Evolutionary conservation across 2,888 invertebrate species (phyloP).

Genomic region (Torymus auratus): DNA sequence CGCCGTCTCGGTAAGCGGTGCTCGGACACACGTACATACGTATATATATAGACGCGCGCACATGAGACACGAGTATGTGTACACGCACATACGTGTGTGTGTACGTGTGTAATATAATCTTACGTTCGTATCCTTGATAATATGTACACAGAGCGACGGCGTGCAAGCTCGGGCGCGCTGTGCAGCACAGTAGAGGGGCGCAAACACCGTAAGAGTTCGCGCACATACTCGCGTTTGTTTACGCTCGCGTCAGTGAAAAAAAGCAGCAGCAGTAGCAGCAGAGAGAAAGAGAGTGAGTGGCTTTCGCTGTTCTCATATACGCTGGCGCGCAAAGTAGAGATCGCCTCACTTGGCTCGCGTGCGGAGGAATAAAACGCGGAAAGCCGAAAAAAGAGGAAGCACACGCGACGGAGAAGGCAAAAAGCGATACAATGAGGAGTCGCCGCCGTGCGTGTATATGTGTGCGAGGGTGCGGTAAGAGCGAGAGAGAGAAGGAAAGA

Average conservation of each 20-base stretch:
- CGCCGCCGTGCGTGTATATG: neutral
- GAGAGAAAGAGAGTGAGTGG: neutral
- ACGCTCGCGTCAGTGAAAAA: neutral
- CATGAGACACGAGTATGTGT: neutral
- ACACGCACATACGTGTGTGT: neutral
- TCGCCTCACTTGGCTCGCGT: no score
- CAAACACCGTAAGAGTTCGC: no score
- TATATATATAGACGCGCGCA: neutral
- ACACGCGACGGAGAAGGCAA: neutral
- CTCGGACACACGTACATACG: constrained; percentile 4
- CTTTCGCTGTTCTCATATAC: no score
- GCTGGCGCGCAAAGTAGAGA: no score
- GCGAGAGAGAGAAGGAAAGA: neutral
- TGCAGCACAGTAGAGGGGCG: no score
- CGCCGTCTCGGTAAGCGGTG: constrained; percentile 19
- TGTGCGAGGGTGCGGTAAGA: neutral
- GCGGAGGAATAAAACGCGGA: neutral
- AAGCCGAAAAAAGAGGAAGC: neutral
- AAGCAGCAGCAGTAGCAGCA: neutral
- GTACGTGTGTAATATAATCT: no score
- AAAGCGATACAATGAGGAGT: constrained; percentile 16
- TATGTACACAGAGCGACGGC: neutral
- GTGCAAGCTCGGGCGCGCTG: no score
- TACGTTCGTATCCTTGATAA: neutral
- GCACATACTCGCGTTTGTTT: no score